These are phyloP conservation scores for Caenorhabditis wallacei DNA, from an alignment of 2,888 invertebrate genomes.

Conservation along the genomic window DNA sequence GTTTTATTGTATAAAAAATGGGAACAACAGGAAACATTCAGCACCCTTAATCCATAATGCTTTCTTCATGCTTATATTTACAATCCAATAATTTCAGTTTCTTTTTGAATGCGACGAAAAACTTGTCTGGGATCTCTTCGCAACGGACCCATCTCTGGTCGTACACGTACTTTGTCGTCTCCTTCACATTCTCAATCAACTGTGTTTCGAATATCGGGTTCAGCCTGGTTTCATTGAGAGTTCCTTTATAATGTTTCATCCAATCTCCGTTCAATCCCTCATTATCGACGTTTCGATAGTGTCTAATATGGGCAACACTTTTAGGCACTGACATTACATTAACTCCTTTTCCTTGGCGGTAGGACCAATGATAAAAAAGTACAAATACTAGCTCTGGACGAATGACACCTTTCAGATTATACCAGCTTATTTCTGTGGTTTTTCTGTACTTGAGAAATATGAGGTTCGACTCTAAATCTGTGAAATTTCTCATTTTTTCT, in stretches of 20 bases:
- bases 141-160: conserved; percentile 14
- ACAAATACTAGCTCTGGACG: conserved; percentile 15
- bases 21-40: too few species aligned
- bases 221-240: background rate
- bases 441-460: conserved; percentile 23
- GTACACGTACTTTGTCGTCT: conserved; percentile 24
- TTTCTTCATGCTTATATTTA: background rate
- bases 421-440: conserved; percentile 32
- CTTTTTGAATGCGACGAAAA: background rate
- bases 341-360: background rate
- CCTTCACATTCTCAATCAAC: background rate
- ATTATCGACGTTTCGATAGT: conserved; percentile 9
- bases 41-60: too few species aligned
- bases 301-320: conserved; percentile 22
- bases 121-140: conserved; percentile 17
- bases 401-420: conserved; percentile 14
- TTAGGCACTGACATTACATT: conserved; percentile 25
- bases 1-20: too few species aligned
- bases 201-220: background rate
- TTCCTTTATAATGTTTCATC: conserved; percentile 8
- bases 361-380: conserved; percentile 31
- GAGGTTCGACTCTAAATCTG: background rate
- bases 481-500: background rate
- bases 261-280: conserved; percentile 9
- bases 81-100: background rate